A percentile compares a stretch with the other conserved stretches of the same genome.
Evolutionary conservation across 2,113 vertebrate genomes (phyloP).

Genomic region (Forbesichthys papilliferus): DNA sequence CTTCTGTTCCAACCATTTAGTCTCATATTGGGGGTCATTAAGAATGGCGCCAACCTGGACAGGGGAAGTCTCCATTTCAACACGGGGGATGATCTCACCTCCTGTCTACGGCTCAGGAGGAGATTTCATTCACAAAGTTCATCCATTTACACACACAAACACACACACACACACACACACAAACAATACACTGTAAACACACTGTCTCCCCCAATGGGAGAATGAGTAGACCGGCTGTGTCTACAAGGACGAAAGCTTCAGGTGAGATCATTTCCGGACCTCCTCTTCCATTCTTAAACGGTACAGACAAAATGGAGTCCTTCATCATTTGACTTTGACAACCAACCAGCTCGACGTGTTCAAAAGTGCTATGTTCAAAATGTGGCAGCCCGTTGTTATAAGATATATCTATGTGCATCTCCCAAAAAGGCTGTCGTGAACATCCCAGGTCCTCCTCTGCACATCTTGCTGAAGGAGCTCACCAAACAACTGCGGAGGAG

Average conservation of each 20-base stretch:
- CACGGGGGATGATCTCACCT: slow-evolving; percentile 71
- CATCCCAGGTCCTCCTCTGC: neutral
- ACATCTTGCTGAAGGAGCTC: neutral
- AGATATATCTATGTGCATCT: too few relatives aligned
- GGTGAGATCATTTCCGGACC: slow-evolving; percentile 65
- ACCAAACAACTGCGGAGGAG: neutral
- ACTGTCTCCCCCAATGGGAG: slow-evolving; percentile 33
- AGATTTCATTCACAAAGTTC: slow-evolving; percentile 74
- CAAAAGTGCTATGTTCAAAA: neutral
- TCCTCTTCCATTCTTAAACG: neutral
- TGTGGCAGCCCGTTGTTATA: too few relatives aligned
- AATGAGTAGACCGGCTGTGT: slow-evolving; percentile 39
- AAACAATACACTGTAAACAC: neutral
- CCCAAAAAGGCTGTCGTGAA: too few relatives aligned
- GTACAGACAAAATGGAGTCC: slow-evolving; percentile 10
- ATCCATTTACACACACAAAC: slow-evolving; percentile 39
- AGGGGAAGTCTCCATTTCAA: slow-evolving; percentile 62
- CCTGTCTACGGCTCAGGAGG: slow-evolving; percentile 60
- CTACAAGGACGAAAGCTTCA: slow-evolving; percentile 52
- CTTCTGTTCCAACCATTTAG: slow-evolving; percentile 24
- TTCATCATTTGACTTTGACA: slow-evolving; percentile 23
- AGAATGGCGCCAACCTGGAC: slow-evolving; percentile 62
- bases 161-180: slow-evolving; percentile 16
- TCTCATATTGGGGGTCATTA: slow-evolving; percentile 53
- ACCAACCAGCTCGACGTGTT: neutral